Evolutionary conservation across 1,140 invertebrate genomes (phyloP), one percentile per base, ranked within the genome.

Genomic region (Drosophila watanabei): DNA sequence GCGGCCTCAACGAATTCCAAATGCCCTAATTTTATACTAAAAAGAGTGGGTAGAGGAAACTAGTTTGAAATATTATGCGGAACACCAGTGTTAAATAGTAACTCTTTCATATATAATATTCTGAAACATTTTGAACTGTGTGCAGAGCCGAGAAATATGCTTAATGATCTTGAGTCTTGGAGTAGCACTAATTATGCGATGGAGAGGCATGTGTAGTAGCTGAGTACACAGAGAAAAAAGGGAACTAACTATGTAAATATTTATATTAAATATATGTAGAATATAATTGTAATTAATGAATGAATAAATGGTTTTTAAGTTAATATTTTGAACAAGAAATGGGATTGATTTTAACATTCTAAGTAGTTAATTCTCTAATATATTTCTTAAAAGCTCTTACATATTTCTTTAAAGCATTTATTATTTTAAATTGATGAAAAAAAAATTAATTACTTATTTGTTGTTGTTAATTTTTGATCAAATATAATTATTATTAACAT

Each of bases 91-190:
- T 41, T 60, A 13, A 64, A 64, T 30, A 33, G n/a, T n/a, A n/a
- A n/a, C n/a, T n/a, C n/a, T n/a, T 45, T 65, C 57, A 65, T 45
- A 35, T 65, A 62, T 20, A 35, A 62, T 28, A 63, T 45, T 43
- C 20, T 45, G 14, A 32, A 18, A 28, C 20, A 63, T 46, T 46
- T 63, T 66, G 24, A 66, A 63, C 37, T 16, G 57, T 41, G 30
- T 28, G 41, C 16, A 63, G 28, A 43, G 30, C 16, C 63, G 33
- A 39, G n/a, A 68, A 48, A 49, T 48, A 37, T 65, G 61, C 45
- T 37, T 66, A 49, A 69, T 51, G 69, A 70, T 71, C 18, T 30
- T 11, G 13, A 52, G 51, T 52, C 39, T 57, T 37, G n/a, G 68
- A 10, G 13, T 56, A n/a, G 28, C 24, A 20, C 28, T 18, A 11